Base-by-base conservation (phyloP, 53 echinoderm and acorn worm species). In the Luidia sarsii region DNA sequence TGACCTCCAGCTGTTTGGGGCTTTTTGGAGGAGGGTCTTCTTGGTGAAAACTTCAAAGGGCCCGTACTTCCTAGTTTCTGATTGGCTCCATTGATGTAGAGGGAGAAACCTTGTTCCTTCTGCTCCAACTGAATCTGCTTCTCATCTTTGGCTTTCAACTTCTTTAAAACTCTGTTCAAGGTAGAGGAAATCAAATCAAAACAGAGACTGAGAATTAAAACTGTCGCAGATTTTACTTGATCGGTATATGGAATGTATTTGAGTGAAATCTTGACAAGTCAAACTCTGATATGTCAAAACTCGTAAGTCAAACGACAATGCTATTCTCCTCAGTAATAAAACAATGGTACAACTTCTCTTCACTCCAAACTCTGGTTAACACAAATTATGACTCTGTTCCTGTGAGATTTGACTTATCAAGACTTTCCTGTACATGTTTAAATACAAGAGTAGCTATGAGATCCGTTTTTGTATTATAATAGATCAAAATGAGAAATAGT, bases 1-100 rank as follows among this genome's bases (percentile, higher is more conserved):
- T 22, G 11, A 77, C 95, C 95, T 92, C 95, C 95, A 60, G 95
- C 95, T 50, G 95, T 95, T 36, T 88, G 88, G 27, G 95, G 95
- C 49, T 95, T 95, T 71, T 54, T 79, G 19, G 87, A 66, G 56
- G 84, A 65, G 4, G 95, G 95, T 55, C 84, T 80, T 21, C 87
- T 57, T 31, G 95, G 95, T 63, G 92, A 92, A 49, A 71, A 80
- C 61, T 82, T 87, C 14, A 82, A 45, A 9, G 27, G 57, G 10
- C 54, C 88, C 25, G 85, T 81, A 11, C 39, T 29, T 16, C 64
- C 83, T 35, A 71, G 30, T 19, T 79, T 82, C 9, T 71, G 60
- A 35, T 95, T 83, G 32, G 95, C 95, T 22, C 95, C 95, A 80
- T 95, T 95, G n/a, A 95, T 83, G 31, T 95, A 95, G 22, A 95